These are phyloP conservation scores for Cheilosia variabilis DNA, from an alignment of 2,888 invertebrate species.

Conservation along the genomic window DNA sequence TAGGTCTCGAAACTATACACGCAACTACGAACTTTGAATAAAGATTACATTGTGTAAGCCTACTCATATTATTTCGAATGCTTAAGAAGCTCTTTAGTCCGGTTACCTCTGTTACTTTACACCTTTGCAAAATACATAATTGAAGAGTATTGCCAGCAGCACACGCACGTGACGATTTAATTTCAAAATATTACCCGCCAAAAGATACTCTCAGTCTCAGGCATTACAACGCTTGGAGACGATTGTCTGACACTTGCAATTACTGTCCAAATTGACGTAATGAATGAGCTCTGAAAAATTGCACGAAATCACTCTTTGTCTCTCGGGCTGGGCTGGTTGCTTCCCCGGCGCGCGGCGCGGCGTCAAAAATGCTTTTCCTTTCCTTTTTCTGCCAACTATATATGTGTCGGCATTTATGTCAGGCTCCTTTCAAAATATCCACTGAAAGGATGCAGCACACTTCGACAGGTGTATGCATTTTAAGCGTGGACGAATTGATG, in stretches of 20 bases:
- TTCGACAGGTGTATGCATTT: conserved; percentile 74
- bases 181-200: conserved; percentile 42
- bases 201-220: conserved; percentile 3
- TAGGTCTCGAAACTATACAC: no score
- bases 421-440: conserved; percentile 57
- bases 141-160: background rate
- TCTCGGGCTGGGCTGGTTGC: conserved; percentile 5
- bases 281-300: conserved; percentile 72
- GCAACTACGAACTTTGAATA: no score
- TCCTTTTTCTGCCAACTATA: conserved; percentile 17
- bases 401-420: conserved; percentile 72
- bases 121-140: background rate
- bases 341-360: background rate
- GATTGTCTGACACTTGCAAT: conserved; percentile 56
- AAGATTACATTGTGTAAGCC: no score
- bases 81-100: no score
- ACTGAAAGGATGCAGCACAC: conserved; percentile 63
- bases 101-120: background rate
- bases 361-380: conserved; percentile 23
- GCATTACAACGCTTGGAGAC: conserved; percentile 1
- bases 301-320: conserved; percentile 45
- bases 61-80: no score
- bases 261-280: conserved; percentile 66
- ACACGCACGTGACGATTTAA: conserved; percentile 38
- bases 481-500: conserved; percentile 68